phyloP scores from a whole-genome alignment of 2,888 invertebrate species.

The Phymatocera aterrima region DNA sequence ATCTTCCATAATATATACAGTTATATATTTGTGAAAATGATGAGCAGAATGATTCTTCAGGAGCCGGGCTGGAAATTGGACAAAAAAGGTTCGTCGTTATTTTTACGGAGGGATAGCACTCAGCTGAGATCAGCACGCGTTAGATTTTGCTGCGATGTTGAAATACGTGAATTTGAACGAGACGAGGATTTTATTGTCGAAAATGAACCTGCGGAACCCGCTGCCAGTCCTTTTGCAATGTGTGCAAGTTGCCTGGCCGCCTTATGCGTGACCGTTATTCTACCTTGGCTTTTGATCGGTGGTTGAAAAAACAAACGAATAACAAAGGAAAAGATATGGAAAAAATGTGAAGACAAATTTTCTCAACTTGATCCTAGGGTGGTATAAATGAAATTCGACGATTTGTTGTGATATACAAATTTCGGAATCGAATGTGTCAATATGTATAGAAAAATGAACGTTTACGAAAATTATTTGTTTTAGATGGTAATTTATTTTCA shows the following conservation, averaged over 20 bases:
- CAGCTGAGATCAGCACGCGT: slow-evolving; percentile 71
- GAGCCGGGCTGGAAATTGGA: slow-evolving; percentile 72
- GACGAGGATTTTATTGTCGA: slow-evolving; percentile 74
- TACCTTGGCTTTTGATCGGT: slow-evolving; percentile 77
- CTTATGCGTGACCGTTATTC: slow-evolving; percentile 75
- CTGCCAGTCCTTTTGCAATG: slow-evolving; percentile 73
- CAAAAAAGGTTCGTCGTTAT: slow-evolving; percentile 68
- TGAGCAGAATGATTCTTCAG: slow-evolving; percentile 69
- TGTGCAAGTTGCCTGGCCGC: slow-evolving; percentile 76
- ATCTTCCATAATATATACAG: not conserved
- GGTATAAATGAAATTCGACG: no score
- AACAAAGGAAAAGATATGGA: not conserved
- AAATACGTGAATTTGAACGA: slow-evolving; percentile 76
- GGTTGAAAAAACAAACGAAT: slow-evolving; percentile 57
- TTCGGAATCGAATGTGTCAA: no score
- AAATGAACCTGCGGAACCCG: slow-evolving; percentile 64
- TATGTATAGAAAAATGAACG: no score
- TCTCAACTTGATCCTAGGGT: no score
- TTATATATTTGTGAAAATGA: slow-evolving; percentile 43
- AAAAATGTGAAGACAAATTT: not conserved
- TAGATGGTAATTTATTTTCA: no score
- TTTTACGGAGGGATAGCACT: slow-evolving; percentile 68
- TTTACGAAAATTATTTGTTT: no score
- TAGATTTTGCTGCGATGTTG: slow-evolving; percentile 77
- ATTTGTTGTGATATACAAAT: no score